Evolutionary conservation across 2,113 vertebrate genomes (phyloP).

Genomic region (Protobothrops flavoviridis): DNA sequence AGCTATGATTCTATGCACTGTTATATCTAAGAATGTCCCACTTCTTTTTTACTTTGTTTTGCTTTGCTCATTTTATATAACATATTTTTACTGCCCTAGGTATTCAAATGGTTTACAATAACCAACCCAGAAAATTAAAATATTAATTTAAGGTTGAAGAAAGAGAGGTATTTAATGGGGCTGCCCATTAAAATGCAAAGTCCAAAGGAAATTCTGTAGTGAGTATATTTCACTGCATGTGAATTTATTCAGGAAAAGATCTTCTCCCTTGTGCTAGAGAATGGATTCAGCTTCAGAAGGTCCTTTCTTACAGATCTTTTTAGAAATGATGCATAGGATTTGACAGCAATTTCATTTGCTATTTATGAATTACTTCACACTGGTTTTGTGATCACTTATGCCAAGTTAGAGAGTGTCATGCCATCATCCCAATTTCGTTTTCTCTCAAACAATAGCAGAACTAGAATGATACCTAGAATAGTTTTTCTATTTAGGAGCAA

Average conservation of each 20-base stretch:
- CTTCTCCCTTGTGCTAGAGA: neutral
- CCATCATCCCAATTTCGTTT: neutral
- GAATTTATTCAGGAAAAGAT: neutral
- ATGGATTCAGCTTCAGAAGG: neutral
- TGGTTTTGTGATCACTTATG: neutral
- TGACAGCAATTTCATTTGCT: neutral
- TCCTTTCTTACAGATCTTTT: neutral
- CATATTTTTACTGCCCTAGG: neutral
- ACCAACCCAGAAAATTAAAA: neutral
- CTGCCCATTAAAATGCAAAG: neutral
- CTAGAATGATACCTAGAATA: neutral
- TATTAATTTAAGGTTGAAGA: neutral
- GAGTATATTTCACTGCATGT: neutral
- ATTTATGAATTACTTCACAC: conserved; percentile 11
- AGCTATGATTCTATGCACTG: neutral
- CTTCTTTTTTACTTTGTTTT: neutral
- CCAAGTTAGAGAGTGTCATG: neutral
- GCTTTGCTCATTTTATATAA: neutral
- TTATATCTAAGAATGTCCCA: neutral
- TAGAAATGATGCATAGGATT: neutral
- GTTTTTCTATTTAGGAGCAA: neutral
- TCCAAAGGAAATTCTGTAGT: neutral
- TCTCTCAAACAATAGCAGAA: neutral
- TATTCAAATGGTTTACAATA: neutral
- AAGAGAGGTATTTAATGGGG: neutral